Conservation (phyloP, 2,113 vertebrate genomes). For the Scophthalmus maximus region DNA sequence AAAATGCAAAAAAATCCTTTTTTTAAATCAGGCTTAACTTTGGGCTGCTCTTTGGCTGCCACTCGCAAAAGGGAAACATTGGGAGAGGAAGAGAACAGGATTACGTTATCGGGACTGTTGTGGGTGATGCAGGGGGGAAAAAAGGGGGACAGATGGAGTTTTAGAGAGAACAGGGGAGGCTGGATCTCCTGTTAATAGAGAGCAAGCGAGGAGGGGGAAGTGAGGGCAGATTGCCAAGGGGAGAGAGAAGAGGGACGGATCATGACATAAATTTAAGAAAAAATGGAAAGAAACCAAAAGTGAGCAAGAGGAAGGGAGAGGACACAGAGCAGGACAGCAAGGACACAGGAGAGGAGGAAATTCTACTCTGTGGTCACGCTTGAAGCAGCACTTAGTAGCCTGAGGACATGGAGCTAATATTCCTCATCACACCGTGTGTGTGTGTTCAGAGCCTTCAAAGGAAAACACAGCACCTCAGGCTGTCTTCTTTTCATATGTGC, state of each 20-base stretch:
- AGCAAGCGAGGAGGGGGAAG: background rate
- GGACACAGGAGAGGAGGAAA: constrained; percentile 3
- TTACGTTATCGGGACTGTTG: background rate
- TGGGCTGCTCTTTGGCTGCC: constrained; percentile 21
- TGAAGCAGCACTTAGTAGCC: constrained; percentile 23
- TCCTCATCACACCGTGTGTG: constrained; percentile 11
- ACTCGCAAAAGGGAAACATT: constrained; percentile 24
- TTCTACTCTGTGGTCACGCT: constrained; percentile 15
- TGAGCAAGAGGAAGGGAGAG: background rate
- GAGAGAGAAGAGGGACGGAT: background rate
- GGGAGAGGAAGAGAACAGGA: background rate
- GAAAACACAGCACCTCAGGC: constrained; percentile 37
- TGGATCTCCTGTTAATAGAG: background rate
- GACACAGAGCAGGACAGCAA: background rate
- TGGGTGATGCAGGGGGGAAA: background rate
- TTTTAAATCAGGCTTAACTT: constrained; percentile 45
- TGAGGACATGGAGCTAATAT: constrained; percentile 23
- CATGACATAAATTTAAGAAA: background rate
- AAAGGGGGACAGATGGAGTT: constrained; percentile 16
- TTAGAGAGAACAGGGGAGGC: constrained; percentile 6
- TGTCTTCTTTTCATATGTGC: constrained; percentile 38
- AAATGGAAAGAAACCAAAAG: background rate
- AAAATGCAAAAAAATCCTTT: constrained; percentile 35
- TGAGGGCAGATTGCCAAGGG: background rate
- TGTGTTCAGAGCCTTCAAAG: constrained; percentile 38